Base-by-base conservation (phyloP, 2,797 vertebrate genomes). In the Crypturellus tataupa region DNA sequence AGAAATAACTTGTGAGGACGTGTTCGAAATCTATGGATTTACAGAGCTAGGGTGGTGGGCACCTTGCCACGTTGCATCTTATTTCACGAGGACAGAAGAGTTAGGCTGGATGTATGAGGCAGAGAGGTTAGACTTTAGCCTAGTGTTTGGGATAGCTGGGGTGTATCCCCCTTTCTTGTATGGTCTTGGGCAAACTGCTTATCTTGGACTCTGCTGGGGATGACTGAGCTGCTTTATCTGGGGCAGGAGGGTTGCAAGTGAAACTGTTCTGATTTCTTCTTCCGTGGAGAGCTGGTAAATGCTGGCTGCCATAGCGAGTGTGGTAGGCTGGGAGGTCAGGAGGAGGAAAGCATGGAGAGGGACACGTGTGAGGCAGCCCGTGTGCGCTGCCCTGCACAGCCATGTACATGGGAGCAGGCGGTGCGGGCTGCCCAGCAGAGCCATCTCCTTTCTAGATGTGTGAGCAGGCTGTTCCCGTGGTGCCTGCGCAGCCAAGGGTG, bases 11-110 rank as follows among this genome's bases (percentile, higher is more conserved):
- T 80, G 69, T 44, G 39, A 65, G 69, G 37, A 46, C 0, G 0
- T 11, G 20, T 78, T 69, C 21, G n/a, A 63, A 82, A 37, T 59
- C 35, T 80, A n/a, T 47, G 63, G 67, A 13, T 37, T 59, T 0
- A 1, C 31, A 49, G 64, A 3, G 3, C 14, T 0, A 0, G 29
- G 33, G 49, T 1, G 0, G 8, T 14, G 59, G 33, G 14, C 17
- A n/a, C 14, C 3, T 59, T 33, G 35, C 56, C 64, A 21, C 0
- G 0, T 37, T 72, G 44, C 15, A 42, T 77, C n/a, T 64, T 25
- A 8, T 56, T 65, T 69, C 1, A 2, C 3, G 53, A 58, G 42
- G 55, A 10, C 53, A 19, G n/a, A 63, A 35, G 24, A 77, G 24
- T 59, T n/a, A 55, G 71, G 39, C 17, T 25, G 37, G 20, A 7